Conservation (phyloP, 2,888 invertebrate species). For the Timandra comae region DNA sequence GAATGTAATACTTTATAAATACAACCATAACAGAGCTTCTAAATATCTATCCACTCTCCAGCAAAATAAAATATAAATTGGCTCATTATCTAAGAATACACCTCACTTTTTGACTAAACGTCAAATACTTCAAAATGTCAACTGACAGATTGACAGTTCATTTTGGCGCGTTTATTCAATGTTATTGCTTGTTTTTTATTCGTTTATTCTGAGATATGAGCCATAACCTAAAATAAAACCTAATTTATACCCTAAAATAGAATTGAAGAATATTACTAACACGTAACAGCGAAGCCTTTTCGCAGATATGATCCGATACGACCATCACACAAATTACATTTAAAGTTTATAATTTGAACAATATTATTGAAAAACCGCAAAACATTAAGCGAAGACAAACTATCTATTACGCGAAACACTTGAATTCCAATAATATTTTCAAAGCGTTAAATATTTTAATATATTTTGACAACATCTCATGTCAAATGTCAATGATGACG, state of each 20-base stretch:
- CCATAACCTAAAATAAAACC: slow-evolving; percentile 5
- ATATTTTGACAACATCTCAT: no score
- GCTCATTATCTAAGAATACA: slow-evolving; percentile 1
- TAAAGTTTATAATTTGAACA: slow-evolving; percentile 11
- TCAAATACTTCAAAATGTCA: no score
- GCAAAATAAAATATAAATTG: slow-evolving; percentile 1
- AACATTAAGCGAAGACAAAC: slow-evolving; percentile 11
- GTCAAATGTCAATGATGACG: no score
- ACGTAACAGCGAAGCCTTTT: slow-evolving; percentile 14
- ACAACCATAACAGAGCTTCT: slow-evolving; percentile 15
- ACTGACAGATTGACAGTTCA: no score
- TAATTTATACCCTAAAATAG: slow-evolving; percentile 16
- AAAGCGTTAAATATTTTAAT: slow-evolving; percentile 4
- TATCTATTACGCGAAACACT: slow-evolving; percentile 11
- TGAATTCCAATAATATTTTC: slow-evolving; percentile 19
- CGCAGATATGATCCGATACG: slow-evolving; percentile 15
- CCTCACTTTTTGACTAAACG: no score
- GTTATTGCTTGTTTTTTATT: no score
- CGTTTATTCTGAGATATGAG: no score
- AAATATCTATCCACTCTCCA: not conserved
- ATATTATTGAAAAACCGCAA: slow-evolving; percentile 16
- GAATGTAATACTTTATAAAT: slow-evolving; percentile 3
- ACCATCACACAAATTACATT: slow-evolving; percentile 3
- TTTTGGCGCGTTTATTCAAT: no score
- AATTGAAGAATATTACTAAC: slow-evolving; percentile 13